Evolutionary conservation across 2,113 vertebrate species (phyloP), one percentile per base, ranked within the genome.

Genomic region (Pseudopipra pipra): DNA sequence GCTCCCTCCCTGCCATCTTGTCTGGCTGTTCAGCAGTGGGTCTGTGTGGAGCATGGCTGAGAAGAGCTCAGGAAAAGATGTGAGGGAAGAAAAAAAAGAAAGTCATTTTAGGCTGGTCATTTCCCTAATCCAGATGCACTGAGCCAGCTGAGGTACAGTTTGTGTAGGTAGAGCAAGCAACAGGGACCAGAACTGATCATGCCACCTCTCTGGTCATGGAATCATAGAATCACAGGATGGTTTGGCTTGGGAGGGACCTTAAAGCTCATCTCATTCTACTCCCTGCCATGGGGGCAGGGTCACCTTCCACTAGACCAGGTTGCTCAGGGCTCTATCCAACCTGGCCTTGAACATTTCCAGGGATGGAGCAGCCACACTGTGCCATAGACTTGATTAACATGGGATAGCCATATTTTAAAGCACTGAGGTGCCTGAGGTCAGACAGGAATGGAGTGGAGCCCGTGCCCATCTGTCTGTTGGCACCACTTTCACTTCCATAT

Each of bases 401-500:
- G 49, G 61, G 35, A 27, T 37, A 66, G 68, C 24, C 12, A 0
- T n/a, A 11, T 56, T 85, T 72, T 25, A 74, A 76, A 89, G 76
- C 83, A 91, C 43, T 59, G 35, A 56, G 66, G n/a, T 65, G 66
- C 59, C 66, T 24, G 71, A 78, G 54, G 47, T 28, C 63, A 71
- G 65, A 17, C 5, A 14, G 43, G 23, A 35, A 4, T 0, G 3
- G 43, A 37, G 41, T 2, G 31, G 43, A 44, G 52, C n/a, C 21
- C 1, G 0, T 59, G 15, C n/a, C 51, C n/a, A 0, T 59, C 27
- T 75, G 27, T 7, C 58, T 68, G 28, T 37, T 30, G 23, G n/a
- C 44, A 68, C 41, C 31, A 2, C 21, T 83, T 62, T 30, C 43
- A 10, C 56, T 33, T 8, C 33, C 54, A 8, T 35, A 3, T 1